Conservation (phyloP, 2,113 vertebrate genomes). For the Prinia subflava region DNA sequence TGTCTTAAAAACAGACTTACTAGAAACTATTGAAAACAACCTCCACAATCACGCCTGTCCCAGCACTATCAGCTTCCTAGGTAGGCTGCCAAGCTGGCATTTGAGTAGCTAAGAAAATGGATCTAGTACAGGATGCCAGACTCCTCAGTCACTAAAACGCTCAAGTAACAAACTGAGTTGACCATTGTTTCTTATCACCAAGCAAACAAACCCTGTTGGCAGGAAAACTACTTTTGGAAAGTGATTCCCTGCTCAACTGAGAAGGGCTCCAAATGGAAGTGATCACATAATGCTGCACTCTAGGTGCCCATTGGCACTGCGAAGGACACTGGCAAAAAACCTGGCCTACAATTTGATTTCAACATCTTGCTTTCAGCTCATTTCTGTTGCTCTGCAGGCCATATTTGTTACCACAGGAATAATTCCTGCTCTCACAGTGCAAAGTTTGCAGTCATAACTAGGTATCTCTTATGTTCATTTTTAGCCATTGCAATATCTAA, state of each 20-base stretch:
- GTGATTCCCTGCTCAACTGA: neutral
- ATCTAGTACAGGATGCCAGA: constrained; percentile 9
- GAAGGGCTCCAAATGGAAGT: neutral
- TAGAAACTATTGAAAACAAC: neutral
- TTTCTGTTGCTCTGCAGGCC: neutral
- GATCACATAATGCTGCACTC: neutral
- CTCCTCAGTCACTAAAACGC: constrained; percentile 4
- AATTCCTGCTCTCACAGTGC: neutral
- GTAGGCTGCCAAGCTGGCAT: constrained; percentile 12
- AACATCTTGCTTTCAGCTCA: neutral
- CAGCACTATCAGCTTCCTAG: constrained; percentile 3
- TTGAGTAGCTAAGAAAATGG: constrained; percentile 39
- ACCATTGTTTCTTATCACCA: constrained; percentile 45
- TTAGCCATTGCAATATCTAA: neutral
- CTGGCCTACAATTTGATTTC: neutral
- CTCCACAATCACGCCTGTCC: neutral
- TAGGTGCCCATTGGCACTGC: neutral
- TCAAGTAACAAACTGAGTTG: neutral
- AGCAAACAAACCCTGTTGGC: constrained; percentile 34
- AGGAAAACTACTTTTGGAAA: constrained; percentile 15
- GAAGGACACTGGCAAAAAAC: neutral
- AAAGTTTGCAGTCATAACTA: neutral
- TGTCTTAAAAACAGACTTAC: neutral
- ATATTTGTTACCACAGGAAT: neutral
- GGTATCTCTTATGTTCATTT: neutral